Base-by-base conservation (phyloP, 2,888 invertebrate species). In the Corbicula japonica region DNA sequence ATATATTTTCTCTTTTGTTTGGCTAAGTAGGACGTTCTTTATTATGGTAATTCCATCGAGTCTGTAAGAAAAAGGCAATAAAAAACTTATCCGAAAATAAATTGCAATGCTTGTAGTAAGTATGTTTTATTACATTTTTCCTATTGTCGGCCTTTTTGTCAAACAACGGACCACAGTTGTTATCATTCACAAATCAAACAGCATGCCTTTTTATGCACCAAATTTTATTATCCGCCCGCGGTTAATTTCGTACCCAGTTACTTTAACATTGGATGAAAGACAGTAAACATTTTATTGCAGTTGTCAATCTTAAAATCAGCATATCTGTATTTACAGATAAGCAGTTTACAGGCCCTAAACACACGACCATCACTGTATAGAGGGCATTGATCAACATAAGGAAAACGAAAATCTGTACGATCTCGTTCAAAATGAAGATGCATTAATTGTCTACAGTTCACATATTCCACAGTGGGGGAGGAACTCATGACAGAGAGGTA, bases 321-420 rank as follows among this genome's bases (percentile, higher is more conserved):
- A 66, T 54, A 52, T 66, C 54, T 66, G 28, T 66, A 41, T 66
- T 66, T 54, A 18, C 66, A 66, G 66, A 66, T 32, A 30, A 54
- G 54, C 38, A 66, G 35, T 58, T 58, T 35, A 58, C 34, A 34
- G 23, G 35, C 35, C 23, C n/a, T n/a, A n/a, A n/a, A n/a, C n/a
- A 35, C 6, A 35, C 8, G 58, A 58, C 58, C 28, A 18, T 28
- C 12, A n/a, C 2, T 18, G 2, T 3, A 46, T 15, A 46, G 3
- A 46, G 4, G 46, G 18, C 46, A 21, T 4, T 46, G 46, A 15
- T 21, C 21, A 21, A 15, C 4, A 38, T 8, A 38, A 12, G 41
- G 15, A 38, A 38, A 38, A 15, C 15, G 10, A 38, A 46, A 21
- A 21, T 46, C 4, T 46, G 18, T 46, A 21, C 18, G 21, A 46